phyloP scores from a whole-genome alignment of 1,140 invertebrate genomes.

The Ladona fulva region DNA sequence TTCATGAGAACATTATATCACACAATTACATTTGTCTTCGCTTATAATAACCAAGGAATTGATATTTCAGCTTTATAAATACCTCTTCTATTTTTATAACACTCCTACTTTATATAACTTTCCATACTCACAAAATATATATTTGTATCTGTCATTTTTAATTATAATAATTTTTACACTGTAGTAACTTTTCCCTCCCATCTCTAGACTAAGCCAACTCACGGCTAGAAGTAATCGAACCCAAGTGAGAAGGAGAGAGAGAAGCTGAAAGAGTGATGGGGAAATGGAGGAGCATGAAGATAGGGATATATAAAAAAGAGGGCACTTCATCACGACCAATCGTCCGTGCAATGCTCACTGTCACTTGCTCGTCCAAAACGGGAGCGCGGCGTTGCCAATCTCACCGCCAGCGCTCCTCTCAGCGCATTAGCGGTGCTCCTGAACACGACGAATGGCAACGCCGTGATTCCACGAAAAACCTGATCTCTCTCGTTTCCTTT shows the following conservation, averaged over 20 bases:
- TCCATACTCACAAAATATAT: no score
- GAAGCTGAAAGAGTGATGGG: neutral
- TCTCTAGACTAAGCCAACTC: no score
- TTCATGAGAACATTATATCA: no score
- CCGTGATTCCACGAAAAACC: neutral
- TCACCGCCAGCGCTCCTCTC: neutral
- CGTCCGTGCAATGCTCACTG: neutral
- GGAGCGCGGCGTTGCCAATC: neutral
- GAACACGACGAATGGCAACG: neutral
- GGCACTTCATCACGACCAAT: slow-evolving; percentile 2
- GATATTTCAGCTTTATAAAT: no score
- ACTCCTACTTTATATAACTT: no score
- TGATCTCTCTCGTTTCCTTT: neutral
- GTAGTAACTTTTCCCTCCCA: no score
- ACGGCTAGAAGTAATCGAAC: neutral
- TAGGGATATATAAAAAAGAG: neutral
- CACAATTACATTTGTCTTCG: no score
- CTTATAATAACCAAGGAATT: no score
- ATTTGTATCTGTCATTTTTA: no score
- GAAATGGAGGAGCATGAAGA: neutral
- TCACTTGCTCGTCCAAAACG: neutral
- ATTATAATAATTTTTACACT: no score
- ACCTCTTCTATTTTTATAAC: no score
- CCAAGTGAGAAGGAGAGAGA: neutral
- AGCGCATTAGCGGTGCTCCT: neutral